phyloP scores from a whole-genome alignment of 64 coral and sea anemone species.

The Cladopsammia gracilis region DNA sequence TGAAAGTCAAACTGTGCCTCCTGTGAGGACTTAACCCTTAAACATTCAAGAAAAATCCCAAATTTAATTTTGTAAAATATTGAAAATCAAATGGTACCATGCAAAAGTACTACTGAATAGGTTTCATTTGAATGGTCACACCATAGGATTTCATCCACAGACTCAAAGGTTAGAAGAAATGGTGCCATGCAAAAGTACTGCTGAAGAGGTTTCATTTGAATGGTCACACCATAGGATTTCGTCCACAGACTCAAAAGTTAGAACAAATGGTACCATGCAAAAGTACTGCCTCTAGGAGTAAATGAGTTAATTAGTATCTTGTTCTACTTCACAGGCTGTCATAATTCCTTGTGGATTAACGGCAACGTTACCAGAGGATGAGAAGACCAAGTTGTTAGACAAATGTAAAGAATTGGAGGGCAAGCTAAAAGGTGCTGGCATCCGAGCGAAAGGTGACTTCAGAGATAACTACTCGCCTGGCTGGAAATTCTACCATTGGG shows the following conservation, averaged over 20 bases:
- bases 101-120: too few relatives aligned
- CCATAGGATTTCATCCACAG: too few relatives aligned
- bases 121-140: too few relatives aligned
- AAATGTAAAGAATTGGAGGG: constrained; percentile 79
- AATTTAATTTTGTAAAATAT: too few relatives aligned
- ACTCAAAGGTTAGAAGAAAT: too few relatives aligned
- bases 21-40: neutral
- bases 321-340: constrained; percentile 58
- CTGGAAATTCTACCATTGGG: constrained; percentile 99
- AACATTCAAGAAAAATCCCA: neutral
- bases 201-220: too few relatives aligned
- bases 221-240: too few relatives aligned
- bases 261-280: too few relatives aligned
- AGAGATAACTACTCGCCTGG: constrained; percentile 95
- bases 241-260: too few relatives aligned
- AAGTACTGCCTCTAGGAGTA: too few relatives aligned
- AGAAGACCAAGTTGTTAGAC: constrained; percentile 74
- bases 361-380: constrained; percentile 67
- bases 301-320: neutral
- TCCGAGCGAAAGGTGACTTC: constrained; percentile 86
- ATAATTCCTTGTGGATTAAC: constrained; percentile 95
- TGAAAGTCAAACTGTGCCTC: neutral
- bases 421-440: constrained; percentile 57
- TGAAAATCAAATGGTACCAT: too few relatives aligned
- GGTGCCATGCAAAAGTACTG: too few relatives aligned